Percentiles rank a stretch among this genome's conserved stretches.
These are phyloP conservation scores for Florisuga fusca DNA, from an alignment of 2,797 vertebrate species.

Conservation along the genomic window DNA sequence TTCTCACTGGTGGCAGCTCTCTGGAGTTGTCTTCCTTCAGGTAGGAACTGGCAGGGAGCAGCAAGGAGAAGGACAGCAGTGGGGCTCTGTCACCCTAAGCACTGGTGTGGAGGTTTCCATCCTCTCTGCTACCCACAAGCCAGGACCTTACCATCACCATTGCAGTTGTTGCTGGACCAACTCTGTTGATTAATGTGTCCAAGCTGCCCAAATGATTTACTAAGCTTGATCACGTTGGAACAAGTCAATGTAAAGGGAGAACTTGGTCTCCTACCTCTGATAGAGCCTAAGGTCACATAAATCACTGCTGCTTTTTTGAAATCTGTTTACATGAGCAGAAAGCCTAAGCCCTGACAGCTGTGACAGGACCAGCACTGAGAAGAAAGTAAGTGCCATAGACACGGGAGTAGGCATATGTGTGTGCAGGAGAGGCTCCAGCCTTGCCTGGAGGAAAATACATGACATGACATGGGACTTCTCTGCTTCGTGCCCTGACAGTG, in stretches of 20 bases:
- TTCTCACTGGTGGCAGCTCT: neutral
- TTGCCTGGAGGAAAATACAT: neutral
- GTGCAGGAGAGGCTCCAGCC: neutral
- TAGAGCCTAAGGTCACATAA: neutral
- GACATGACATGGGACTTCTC: neutral
- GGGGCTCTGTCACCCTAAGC: neutral
- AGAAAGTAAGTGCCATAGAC: neutral
- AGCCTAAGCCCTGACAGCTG: neutral
- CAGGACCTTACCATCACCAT: neutral
- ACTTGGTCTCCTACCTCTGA: neutral
- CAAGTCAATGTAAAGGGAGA: neutral
- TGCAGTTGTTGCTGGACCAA: fast-evolving
- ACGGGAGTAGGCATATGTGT: neutral
- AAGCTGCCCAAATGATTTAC: neutral
- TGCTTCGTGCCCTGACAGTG: neutral
- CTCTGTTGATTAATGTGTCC: neutral
- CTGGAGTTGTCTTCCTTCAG: fast-evolving
- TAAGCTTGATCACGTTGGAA: neutral
- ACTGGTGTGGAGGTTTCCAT: neutral
- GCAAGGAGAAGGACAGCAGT: neutral
- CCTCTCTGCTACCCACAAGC: neutral
- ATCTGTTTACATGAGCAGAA: neutral
- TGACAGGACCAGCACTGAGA: neutral
- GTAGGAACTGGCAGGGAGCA: neutral
- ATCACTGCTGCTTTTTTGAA: neutral